A percentile compares a stretch with the other conserved stretches of the same genome.
Conservation (phyloP, 2,113 vertebrate species). For the Tinamus guttatus region DNA sequence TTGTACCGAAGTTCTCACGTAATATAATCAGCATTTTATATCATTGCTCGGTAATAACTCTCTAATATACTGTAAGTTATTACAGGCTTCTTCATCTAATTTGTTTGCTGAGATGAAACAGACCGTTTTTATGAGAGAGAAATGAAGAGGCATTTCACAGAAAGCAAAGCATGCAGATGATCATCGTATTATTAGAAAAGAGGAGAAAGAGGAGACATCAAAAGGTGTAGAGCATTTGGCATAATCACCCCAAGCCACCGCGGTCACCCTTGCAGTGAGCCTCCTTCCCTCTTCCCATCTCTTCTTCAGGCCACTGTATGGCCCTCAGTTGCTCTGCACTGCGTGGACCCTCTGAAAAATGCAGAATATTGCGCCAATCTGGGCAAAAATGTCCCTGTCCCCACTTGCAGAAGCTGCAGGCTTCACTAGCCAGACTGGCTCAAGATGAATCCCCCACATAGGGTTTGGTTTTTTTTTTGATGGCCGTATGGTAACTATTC, state of each 20-base stretch:
- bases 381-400: neutral
- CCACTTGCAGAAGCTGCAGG: neutral
- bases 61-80: slow-evolving; percentile 51
- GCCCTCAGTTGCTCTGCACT: neutral
- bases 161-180: slow-evolving; percentile 42
- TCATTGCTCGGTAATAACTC: slow-evolving; percentile 44
- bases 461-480: neutral
- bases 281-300: slow-evolving; percentile 42
- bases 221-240: slow-evolving; percentile 18
- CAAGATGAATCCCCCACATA: neutral
- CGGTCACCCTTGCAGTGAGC: slow-evolving; percentile 7
- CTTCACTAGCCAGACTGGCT: neutral
- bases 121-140: slow-evolving; percentile 41
- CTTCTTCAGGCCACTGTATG: neutral
- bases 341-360: neutral
- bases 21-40: slow-evolving; percentile 26
- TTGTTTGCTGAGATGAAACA: slow-evolving; percentile 32
- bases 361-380: neutral
- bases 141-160: slow-evolving; percentile 27
- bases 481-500: neutral
- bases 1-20: slow-evolving; percentile 32
- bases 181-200: slow-evolving; percentile 52
- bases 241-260: slow-evolving; percentile 42
- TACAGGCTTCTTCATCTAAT: slow-evolving; percentile 29
- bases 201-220: slow-evolving; percentile 52